phyloP scores from a whole-genome alignment of 2,797 vertebrate species.

The Ibycter americanus region DNA sequence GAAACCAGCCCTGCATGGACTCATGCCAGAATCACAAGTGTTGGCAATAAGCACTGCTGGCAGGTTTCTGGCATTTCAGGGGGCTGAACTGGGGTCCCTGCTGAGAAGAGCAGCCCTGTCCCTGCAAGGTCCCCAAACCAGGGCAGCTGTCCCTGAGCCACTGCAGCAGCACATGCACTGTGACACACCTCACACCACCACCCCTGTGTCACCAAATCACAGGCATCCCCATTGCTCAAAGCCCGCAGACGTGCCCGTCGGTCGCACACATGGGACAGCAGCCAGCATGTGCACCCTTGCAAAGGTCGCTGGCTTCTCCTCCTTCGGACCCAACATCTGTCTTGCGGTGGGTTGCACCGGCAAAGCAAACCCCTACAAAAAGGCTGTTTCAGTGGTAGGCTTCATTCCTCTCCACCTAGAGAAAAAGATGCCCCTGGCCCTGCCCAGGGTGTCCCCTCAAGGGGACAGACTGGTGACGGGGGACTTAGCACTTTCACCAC shows the following conservation, averaged over 20 bases:
- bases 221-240: rapidly evolving
- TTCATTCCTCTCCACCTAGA: neutral
- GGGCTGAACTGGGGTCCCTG: neutral
- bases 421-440: neutral
- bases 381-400: neutral
- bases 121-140: neutral
- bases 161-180: neutral
- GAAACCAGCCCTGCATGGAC: neutral
- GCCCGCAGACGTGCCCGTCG: rapidly evolving
- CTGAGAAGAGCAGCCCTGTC: neutral
- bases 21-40: neutral
- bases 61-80: neutral
- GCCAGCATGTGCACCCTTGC: rapidly evolving
- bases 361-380: neutral
- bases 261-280: rapidly evolving
- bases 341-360: neutral
- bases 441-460: neutral
- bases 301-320: neutral
- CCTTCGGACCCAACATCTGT: neutral
- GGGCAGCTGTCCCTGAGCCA: neutral
- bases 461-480: neutral
- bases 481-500: neutral
- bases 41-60: neutral
- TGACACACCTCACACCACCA: neutral
- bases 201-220: rapidly evolving